phyloP scores from a whole-genome alignment of 2,888 invertebrate genomes.

The Ceratothoa steindachneri region DNA sequence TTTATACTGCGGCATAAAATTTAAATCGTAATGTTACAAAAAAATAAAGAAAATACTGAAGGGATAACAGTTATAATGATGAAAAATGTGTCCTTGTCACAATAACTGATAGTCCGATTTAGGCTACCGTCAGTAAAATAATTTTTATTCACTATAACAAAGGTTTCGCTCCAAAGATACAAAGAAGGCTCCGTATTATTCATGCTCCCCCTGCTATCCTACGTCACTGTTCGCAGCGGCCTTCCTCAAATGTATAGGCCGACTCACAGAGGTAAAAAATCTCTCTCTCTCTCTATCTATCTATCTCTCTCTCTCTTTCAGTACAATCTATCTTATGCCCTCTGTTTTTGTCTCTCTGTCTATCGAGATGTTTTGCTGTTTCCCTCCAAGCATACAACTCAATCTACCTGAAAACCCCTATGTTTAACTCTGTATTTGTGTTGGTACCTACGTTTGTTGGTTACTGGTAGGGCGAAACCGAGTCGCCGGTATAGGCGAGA shows the following conservation, averaged over 20 bases:
- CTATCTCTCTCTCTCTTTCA: too few relatives aligned
- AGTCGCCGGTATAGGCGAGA: too few relatives aligned
- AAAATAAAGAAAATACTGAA: too few relatives aligned
- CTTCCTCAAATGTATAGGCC: conserved; percentile 2
- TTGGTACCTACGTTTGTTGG: too few relatives aligned
- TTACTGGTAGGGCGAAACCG: too few relatives aligned
- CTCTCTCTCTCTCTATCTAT: too few relatives aligned
- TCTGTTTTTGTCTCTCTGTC: too few relatives aligned
- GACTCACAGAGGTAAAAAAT: conserved; percentile 6
- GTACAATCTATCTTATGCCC: too few relatives aligned
- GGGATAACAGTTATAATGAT: conserved; percentile 9
- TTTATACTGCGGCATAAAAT: background rate
- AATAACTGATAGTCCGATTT: conserved; percentile 10
- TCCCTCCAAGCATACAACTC: too few relatives aligned
- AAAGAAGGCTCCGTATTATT: background rate
- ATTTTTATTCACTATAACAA: background rate
- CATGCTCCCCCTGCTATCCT: background rate
- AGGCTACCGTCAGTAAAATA: background rate
- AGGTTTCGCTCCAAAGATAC: background rate
- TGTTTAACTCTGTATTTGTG: too few relatives aligned
- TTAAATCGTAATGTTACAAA: background rate
- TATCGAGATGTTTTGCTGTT: too few relatives aligned
- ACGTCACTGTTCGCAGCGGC: background rate
- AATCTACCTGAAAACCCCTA: too few relatives aligned
- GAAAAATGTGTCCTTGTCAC: background rate